phyloP scores from a whole-genome alignment of 1,140 invertebrate species.

The Drosophila nigromelanica region DNA sequence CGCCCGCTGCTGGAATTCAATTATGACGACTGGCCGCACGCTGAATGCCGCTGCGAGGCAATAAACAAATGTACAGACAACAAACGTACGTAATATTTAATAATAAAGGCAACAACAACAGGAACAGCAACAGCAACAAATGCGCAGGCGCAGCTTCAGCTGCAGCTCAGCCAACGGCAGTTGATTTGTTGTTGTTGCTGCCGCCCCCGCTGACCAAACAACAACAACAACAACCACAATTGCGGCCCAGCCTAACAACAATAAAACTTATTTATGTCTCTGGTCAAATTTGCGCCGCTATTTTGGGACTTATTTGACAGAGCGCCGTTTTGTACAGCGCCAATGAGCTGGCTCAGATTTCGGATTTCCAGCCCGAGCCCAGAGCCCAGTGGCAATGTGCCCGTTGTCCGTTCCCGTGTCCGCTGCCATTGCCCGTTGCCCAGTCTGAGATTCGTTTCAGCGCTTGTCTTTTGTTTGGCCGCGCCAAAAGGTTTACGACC shows the following conservation, averaged over 20 bases:
- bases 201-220: slow-evolving; percentile 22
- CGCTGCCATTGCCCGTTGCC: slow-evolving; percentile 8
- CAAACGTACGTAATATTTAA: slow-evolving; percentile 79
- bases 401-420: slow-evolving; percentile 18
- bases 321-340: slow-evolving; percentile 68
- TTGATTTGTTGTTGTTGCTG: slow-evolving; percentile 13
- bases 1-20: slow-evolving; percentile 82
- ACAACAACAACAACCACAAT: slow-evolving; percentile 24
- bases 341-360: slow-evolving; percentile 63
- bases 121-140: slow-evolving; percentile 31
- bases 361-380: slow-evolving; percentile 7
- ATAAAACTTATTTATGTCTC: slow-evolving; percentile 83
- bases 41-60: slow-evolving; percentile 66
- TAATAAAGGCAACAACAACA: slow-evolving; percentile 57
- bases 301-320: slow-evolving; percentile 82
- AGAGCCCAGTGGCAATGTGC: neutral
- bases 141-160: slow-evolving; percentile 49
- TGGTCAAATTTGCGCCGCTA: slow-evolving; percentile 79
- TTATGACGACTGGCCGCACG: slow-evolving; percentile 72
- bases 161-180: slow-evolving; percentile 13
- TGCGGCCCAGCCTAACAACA: slow-evolving; percentile 49
- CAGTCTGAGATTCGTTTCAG: slow-evolving; percentile 60
- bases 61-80: slow-evolving; percentile 80
- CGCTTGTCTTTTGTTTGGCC: slow-evolving; percentile 74
- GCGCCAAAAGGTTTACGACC: slow-evolving; percentile 82